These are phyloP conservation scores for Geodia barretti DNA, from an alignment of 37 sponge, comb jelly and placozoan genomes.

Conservation along the genomic window DNA sequence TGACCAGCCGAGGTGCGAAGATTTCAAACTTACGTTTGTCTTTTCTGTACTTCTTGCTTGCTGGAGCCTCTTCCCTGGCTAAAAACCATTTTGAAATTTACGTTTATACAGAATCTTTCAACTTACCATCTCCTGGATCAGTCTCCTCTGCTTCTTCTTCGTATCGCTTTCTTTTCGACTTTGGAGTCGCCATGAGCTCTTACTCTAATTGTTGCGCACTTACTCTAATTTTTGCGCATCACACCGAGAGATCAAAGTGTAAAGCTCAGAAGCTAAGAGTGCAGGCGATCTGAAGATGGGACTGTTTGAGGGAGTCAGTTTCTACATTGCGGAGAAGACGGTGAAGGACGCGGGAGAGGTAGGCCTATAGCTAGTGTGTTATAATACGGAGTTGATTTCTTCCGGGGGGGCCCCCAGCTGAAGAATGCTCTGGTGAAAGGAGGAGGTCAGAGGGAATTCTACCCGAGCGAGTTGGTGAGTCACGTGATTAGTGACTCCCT, in stretches of 20 bases:
- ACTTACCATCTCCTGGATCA: neutral
- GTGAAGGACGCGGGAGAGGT: constrained; percentile 27
- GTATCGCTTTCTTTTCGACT: neutral
- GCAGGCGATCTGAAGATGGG: neutral
- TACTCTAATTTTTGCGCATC: too few species aligned
- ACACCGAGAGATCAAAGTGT: too few species aligned
- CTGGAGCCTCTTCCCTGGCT: constrained; percentile 3
- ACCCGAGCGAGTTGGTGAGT: constrained; percentile 73
- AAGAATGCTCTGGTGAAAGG: constrained; percentile 65
- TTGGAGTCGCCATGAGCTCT: too few species aligned
- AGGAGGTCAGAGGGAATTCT: constrained; percentile 76
- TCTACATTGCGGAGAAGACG: constrained; percentile 26
- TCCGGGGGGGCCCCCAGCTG: too few species aligned
- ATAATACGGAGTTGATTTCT: neutral
- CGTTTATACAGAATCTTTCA: too few species aligned
- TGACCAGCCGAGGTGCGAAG: neutral
- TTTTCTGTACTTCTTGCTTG: constrained; percentile 77
- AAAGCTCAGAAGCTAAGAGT: neutral
- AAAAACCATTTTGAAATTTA: neutral
- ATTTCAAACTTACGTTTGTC: constrained; percentile 70
- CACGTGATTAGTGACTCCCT: constrained; percentile 65
- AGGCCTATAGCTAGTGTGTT: neutral
- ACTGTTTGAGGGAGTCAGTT: constrained; percentile 33
- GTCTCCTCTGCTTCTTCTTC: neutral
- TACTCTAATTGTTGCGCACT: too few species aligned